These are phyloP conservation scores for Caradrina clavipalpis DNA, from an alignment of 2,888 invertebrate species.

Conservation along the genomic window DNA sequence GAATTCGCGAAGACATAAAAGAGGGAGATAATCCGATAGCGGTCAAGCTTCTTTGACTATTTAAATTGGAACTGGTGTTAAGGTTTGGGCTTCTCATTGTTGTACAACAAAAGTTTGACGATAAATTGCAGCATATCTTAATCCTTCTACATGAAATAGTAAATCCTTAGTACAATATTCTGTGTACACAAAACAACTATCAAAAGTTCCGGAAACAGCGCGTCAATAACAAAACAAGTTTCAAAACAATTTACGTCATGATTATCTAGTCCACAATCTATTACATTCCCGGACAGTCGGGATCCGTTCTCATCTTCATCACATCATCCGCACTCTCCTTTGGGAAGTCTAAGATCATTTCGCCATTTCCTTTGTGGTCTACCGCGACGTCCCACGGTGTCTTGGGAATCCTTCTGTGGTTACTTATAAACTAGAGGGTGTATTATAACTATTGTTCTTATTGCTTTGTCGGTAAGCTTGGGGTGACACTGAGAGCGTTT, in stretches of 20 bases:
- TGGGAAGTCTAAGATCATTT: slow-evolving; percentile 61
- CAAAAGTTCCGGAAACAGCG: slow-evolving; percentile 13
- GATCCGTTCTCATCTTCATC: slow-evolving; percentile 48
- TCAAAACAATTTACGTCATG: slow-evolving; percentile 21
- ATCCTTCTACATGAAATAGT: background rate
- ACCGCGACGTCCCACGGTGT: slow-evolving; percentile 62
- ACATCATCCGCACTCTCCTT: slow-evolving; percentile 55
- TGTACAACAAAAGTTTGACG: slow-evolving; percentile 10
- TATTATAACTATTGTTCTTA: slow-evolving; percentile 60
- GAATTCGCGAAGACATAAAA: slow-evolving; percentile 31
- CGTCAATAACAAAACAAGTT: slow-evolving; percentile 24
- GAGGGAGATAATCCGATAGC: slow-evolving; percentile 24
- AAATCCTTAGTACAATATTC: background rate
- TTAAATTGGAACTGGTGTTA: slow-evolving; percentile 7
- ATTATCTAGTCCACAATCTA: slow-evolving; percentile 36
- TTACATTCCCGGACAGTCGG: slow-evolving; percentile 28
- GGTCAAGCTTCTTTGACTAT: slow-evolving; percentile 28
- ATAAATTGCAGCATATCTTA: slow-evolving; percentile 12
- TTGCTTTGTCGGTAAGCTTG: slow-evolving; percentile 42
- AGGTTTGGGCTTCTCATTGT: background rate
- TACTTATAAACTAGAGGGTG: slow-evolving; percentile 59
- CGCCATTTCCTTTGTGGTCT: slow-evolving; percentile 67
- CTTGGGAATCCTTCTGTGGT: slow-evolving; percentile 62
- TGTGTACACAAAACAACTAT: background rate
- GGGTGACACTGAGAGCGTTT: slow-evolving; percentile 32